phyloP scores from a whole-genome alignment of 2,888 invertebrate genomes.

The Lasioglossum zephyrum region DNA sequence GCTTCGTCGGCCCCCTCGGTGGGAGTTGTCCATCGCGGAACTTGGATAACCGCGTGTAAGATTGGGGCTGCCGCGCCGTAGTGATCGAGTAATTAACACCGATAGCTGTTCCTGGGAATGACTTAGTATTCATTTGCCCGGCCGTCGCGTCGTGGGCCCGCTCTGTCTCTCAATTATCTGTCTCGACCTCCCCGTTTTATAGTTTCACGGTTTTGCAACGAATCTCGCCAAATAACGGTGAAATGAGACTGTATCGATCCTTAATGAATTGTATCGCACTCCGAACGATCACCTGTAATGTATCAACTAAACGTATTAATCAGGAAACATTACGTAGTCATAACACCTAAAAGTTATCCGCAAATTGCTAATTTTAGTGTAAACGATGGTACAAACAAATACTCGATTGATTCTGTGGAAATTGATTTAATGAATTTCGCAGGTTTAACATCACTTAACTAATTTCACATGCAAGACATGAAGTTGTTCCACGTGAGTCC shows the following conservation, averaged over 20 bases:
- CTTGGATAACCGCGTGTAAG: constrained; percentile 11
- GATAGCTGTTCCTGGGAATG: neutral
- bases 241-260: neutral
- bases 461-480: no score
- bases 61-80: neutral
- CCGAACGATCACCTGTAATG: neutral
- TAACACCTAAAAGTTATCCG: no score
- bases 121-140: neutral
- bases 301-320: neutral
- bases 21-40: constrained; percentile 2
- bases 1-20: neutral
- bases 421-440: no score
- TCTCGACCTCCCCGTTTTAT: neutral
- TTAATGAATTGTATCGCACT: neutral
- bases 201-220: neutral
- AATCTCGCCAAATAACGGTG: neutral
- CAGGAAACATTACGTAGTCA: no score
- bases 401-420: no score
- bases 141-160: neutral
- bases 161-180: constrained; percentile 3
- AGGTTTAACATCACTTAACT: no score
- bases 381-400: neutral
- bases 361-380: neutral
- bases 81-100: constrained; percentile 15
- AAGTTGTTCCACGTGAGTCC: no score